phyloP scores from a whole-genome alignment of 2,888 invertebrate genomes.

The Gymnocheta viridis region DNA sequence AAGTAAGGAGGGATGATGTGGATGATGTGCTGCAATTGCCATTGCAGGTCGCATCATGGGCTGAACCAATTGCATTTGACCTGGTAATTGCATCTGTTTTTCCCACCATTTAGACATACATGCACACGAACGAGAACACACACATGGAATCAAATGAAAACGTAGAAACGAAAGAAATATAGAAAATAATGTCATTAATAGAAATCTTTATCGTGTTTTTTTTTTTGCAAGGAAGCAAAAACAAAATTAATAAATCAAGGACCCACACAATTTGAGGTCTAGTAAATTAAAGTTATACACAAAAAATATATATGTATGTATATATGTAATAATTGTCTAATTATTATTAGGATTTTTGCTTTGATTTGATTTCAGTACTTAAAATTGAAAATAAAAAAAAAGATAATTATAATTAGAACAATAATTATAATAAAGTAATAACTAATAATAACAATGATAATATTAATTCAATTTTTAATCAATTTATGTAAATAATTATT shows the following conservation, averaged over 20 bases:
- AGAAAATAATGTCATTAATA: conserved; percentile 47
- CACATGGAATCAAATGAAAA: conserved; percentile 63
- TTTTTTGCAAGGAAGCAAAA: conserved; percentile 16
- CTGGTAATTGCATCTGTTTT: conserved; percentile 77
- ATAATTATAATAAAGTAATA: conserved; percentile 49
- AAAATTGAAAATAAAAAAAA: conserved; percentile 43
- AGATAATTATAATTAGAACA: conserved; percentile 47
- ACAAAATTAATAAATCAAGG: conserved; percentile 53
- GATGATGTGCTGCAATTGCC: conserved; percentile 76
- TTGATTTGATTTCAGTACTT: conserved; percentile 48
- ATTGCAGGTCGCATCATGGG: conserved; percentile 81
- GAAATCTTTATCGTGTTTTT: conserved; percentile 42
- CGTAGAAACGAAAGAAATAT: conserved; percentile 67
- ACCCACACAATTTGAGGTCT: conserved; percentile 63
- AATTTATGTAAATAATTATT: conserved; percentile 54
- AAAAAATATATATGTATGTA: conserved; percentile 50
- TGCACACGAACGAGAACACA: conserved; percentile 7
- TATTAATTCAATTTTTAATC: conserved; percentile 53
- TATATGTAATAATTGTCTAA: conserved; percentile 54
- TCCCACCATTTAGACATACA: conserved; percentile 4
- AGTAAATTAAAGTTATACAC: conserved; percentile 65
- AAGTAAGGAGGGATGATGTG: conserved; percentile 77
- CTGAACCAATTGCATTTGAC: conserved; percentile 81
- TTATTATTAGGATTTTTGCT: conserved; percentile 54
- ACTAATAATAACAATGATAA: conserved; percentile 51